Conservation (phyloP, 2,113 vertebrate species). For the Reinhardtius hippoglossoides region DNA sequence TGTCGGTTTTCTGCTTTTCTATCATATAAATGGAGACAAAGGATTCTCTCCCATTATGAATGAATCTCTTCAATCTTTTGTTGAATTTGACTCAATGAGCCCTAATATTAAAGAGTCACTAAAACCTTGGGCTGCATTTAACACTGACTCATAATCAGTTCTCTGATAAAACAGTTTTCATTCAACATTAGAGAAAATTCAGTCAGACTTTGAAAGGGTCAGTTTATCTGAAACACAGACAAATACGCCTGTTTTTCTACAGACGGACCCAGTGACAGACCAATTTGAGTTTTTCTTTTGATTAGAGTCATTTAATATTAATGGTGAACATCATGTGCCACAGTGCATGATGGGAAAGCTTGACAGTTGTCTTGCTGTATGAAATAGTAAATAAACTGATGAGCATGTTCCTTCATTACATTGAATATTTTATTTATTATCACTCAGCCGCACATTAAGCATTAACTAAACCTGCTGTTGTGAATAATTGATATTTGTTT, state of each 20-base stretch:
- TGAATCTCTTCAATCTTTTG: constrained; percentile 31
- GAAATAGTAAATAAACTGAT: neutral
- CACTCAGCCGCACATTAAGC: neutral
- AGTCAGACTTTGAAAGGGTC: too few species aligned
- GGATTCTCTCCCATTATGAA: neutral
- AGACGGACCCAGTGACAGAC: too few species aligned
- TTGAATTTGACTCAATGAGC: constrained; percentile 5
- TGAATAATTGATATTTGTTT: too few species aligned
- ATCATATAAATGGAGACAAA: constrained; percentile 28
- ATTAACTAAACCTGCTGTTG: neutral
- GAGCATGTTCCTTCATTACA: neutral
- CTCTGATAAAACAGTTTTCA: neutral
- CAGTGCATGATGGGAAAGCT: neutral
- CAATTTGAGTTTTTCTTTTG: too few species aligned
- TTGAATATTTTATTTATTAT: too few species aligned
- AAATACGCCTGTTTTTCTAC: too few species aligned
- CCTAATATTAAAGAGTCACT: neutral
- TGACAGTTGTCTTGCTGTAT: neutral
- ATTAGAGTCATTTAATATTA: neutral
- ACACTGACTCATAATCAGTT: constrained; percentile 28
- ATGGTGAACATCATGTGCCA: neutral
- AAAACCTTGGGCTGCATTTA: neutral
- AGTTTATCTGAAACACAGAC: too few species aligned
- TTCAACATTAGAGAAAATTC: too few species aligned
- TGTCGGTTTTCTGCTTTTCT: neutral